phyloP scores from a whole-genome alignment of 2,888 invertebrate species.

The Uropetala carovei region DNA sequence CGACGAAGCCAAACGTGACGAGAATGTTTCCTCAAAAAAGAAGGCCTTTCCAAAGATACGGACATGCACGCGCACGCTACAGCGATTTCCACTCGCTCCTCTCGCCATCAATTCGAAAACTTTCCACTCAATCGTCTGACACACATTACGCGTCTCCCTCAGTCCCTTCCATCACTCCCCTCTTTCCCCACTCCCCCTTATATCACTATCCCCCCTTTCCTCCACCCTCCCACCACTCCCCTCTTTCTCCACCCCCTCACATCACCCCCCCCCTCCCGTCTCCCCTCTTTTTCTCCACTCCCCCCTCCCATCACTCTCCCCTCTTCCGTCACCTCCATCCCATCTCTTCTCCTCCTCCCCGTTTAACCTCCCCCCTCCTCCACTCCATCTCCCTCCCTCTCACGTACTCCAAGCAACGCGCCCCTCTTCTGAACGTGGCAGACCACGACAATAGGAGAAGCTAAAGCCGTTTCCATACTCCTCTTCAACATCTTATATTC shows the following conservation, averaged over 20 bases:
- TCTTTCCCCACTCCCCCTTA: background rate
- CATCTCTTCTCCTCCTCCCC: background rate
- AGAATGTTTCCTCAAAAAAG: background rate
- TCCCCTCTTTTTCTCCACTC: background rate
- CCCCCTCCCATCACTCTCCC: background rate
- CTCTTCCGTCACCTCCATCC: background rate
- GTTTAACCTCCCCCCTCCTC: too few relatives aligned
- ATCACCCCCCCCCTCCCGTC: background rate
- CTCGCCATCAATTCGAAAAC: background rate
- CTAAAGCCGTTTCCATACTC: background rate
- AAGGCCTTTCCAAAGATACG: background rate
- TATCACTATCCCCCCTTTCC: background rate
- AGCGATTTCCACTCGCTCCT: background rate
- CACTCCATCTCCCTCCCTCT: background rate
- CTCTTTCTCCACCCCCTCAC: background rate
- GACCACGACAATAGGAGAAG: background rate
- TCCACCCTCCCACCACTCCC: background rate
- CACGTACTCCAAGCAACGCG: background rate
- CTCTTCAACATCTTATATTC: background rate
- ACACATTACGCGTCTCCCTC: background rate
- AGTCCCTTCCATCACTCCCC: background rate
- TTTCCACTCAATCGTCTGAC: background rate
- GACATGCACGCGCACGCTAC: background rate
- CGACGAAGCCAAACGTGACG: background rate
- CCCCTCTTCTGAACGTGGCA: constrained; percentile 13